Evolutionary conservation across 2,797 vertebrate genomes (phyloP), one percentile per base, ranked within the genome.

Genomic region (Artibeus jamaicensis): DNA sequence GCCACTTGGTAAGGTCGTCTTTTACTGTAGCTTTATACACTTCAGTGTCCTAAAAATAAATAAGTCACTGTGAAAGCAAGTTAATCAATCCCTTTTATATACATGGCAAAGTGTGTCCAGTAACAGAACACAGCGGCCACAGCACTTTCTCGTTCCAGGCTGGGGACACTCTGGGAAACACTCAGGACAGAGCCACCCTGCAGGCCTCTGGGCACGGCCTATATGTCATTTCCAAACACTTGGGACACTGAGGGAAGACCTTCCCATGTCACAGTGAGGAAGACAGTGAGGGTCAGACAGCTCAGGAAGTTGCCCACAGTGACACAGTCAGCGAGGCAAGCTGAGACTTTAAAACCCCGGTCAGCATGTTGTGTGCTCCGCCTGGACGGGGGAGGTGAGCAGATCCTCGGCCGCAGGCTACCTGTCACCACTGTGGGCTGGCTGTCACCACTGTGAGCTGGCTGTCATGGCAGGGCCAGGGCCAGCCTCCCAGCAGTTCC

Each of bases 1-100:
- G 99, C 99, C 99, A 99, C 94, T 99, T 99, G 98, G 99, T 98
- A 98, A 99, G 99, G 98, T 99, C 99, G 96, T 99, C 99, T 97
- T 99, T 99, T 89, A 99, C 99, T 0, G 99, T 97, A 68, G 99
- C 98, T 98, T 99, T 99, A 97, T 99, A 99, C 2, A 98, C 98
- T 98, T 99, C 99, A 0, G 99, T 99, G 95, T 99, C 99, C 99
- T 99, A 89, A 65, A 97, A 97, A 76, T 93, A 97, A 87, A 92
- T 37, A 96, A 97, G 89, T 96, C 96, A 97, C 42, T 2, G 55
- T 97, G 77, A 96, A 92, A 26, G 15, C 4, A 21, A 55, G 76
- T 59, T 82, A 4, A 55, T 18, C 78, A 42, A n/a, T 0, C 29
- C 76, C 48, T 29, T 34, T 12, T 5, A 9, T n/a, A 46, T 34